These are phyloP conservation scores for Camelus dromedarius DNA, from an alignment of 2,113 vertebrate genomes.

Conservation along the genomic window DNA sequence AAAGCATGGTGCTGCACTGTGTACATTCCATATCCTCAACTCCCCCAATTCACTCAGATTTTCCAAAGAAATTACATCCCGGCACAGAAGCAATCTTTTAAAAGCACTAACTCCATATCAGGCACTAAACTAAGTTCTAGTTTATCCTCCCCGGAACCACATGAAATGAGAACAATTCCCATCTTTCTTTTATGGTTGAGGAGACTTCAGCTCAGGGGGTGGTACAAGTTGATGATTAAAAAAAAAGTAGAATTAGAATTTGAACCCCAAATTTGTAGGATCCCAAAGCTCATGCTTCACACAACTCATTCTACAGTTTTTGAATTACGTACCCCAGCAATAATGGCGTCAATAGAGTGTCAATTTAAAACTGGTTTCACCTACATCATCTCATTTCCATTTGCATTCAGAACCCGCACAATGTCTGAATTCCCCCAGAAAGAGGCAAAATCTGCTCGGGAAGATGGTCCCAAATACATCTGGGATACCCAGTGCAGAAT, in stretches of 20 bases:
- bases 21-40: too few species aligned
- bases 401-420: background rate
- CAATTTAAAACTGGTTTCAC: background rate
- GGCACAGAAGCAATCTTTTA: too few species aligned
- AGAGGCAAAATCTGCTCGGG: background rate
- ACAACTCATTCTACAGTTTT: background rate
- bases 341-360: background rate
- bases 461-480: background rate
- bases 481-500: rapidly evolving
- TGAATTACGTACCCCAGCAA: background rate
- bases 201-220: background rate
- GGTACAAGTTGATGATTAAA: background rate
- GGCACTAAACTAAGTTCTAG: background rate
- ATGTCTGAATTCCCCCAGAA: background rate
- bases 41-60: background rate
- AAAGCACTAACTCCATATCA: background rate
- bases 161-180: background rate
- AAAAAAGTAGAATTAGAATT: background rate
- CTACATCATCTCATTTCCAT: background rate
- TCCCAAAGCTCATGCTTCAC: background rate
- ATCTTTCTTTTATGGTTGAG: background rate
- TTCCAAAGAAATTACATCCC: background rate
- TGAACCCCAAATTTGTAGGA: background rate
- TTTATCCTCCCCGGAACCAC: background rate
- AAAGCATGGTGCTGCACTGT: background rate